Evolutionary conservation across 2,113 vertebrate genomes (phyloP).

Genomic region (Sminthopsis crassicaudata): DNA sequence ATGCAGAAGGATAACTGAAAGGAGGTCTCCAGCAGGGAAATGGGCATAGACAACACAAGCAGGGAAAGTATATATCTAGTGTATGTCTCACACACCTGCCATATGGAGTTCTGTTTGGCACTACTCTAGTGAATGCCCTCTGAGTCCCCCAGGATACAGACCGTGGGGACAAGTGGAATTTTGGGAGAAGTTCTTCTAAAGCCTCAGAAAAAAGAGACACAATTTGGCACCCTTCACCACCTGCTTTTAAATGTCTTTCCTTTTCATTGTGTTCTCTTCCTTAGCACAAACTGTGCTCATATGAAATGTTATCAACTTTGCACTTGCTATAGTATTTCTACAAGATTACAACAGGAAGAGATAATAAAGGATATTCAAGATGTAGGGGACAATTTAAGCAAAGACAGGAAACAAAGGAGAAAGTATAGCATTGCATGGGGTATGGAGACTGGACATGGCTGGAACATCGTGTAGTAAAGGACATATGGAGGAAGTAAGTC

Average conservation of each 20-base stretch:
- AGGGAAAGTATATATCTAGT: not conserved
- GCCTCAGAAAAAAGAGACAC: not conserved
- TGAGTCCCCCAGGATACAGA: not conserved
- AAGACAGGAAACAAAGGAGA: conserved; percentile 36
- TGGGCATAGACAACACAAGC: not conserved
- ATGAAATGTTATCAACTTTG: not conserved
- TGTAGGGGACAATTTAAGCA: not conserved
- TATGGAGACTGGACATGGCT: not conserved
- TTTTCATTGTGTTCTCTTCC: not conserved
- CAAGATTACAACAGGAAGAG: not conserved
- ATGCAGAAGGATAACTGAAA: not conserved
- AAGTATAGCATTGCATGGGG: conserved; percentile 13
- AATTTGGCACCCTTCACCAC: not conserved
- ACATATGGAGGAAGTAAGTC: not conserved
- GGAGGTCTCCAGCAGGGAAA: not conserved
- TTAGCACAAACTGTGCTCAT: not conserved
- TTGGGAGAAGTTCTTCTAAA: not conserved
- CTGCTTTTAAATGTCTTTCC: not conserved
- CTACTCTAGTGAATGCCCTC: not conserved
- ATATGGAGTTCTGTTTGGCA: not conserved
- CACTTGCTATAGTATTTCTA: not conserved
- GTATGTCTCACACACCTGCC: not conserved
- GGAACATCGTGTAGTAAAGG: not conserved
- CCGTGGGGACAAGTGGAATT: not conserved
- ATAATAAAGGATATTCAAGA: not conserved